phyloP scores from a whole-genome alignment of 1,140 invertebrate genomes.

The Mizuhopecten yessoensis region DNA sequence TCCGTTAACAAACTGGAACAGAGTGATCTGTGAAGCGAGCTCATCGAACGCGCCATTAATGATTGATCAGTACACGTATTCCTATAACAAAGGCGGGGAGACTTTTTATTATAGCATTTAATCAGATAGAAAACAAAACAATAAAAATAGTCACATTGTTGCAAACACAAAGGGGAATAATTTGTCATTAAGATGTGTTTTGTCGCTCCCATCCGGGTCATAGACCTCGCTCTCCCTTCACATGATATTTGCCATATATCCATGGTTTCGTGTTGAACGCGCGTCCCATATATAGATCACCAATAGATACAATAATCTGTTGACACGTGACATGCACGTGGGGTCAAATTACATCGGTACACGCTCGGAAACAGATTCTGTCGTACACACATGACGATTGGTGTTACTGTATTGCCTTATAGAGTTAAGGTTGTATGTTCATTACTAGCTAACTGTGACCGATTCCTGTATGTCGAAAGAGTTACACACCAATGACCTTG shows the following conservation, averaged over 20 bases:
- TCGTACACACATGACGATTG: too few relatives aligned
- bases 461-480: too few relatives aligned
- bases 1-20: not conserved
- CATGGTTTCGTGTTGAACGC: not conserved
- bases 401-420: too few relatives aligned
- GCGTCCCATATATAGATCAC: not conserved
- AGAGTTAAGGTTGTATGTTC: too few relatives aligned
- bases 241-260: not conserved
- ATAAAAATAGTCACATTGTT: not conserved
- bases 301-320: not conserved
- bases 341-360: not conserved
- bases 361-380: too few relatives aligned
- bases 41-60: not conserved
- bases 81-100: not conserved
- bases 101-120: not conserved
- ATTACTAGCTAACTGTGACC: too few relatives aligned
- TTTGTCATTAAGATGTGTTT: not conserved
- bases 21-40: not conserved
- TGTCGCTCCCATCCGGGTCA: not conserved
- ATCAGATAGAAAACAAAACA: not conserved
- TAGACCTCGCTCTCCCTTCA: not conserved
- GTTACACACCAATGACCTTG: too few relatives aligned
- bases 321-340: not conserved
- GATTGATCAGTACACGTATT: not conserved
- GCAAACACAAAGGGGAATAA: not conserved